phyloP scores from a whole-genome alignment of 1,140 invertebrate species.

The Spodoptera litura region DNA sequence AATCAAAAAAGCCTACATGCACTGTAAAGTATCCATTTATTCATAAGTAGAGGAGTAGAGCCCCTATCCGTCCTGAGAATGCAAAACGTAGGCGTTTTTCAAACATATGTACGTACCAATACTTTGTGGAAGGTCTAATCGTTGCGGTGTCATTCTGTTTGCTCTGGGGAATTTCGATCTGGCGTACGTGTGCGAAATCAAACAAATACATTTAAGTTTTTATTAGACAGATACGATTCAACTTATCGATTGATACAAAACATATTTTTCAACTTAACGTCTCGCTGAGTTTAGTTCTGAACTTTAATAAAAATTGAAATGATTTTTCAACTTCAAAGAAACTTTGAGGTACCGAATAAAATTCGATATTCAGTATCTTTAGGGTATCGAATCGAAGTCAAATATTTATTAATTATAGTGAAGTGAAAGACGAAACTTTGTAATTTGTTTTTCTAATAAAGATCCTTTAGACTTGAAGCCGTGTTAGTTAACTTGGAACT shows the following conservation, averaged over 20 bases:
- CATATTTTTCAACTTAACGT: background rate
- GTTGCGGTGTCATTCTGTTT: slow-evolving; percentile 12
- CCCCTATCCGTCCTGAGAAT: slow-evolving; percentile 19
- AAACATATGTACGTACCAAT: slow-evolving; percentile 29
- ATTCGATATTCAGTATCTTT: background rate
- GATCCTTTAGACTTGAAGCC: background rate
- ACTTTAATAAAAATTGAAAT: background rate
- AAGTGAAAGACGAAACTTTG: slow-evolving; percentile 11
- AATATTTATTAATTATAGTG: slow-evolving; percentile 10
- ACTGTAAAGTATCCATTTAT: slow-evolving; percentile 37
- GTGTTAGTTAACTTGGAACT: no score
- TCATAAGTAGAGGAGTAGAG: slow-evolving; percentile 23
- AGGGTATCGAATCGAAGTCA: background rate
- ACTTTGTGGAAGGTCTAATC: slow-evolving; percentile 21
- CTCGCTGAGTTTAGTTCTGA: background rate
- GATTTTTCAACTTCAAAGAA: background rate
- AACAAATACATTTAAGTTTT: slow-evolving; percentile 20
- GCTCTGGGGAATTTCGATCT: background rate
- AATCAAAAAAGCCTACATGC: slow-evolving; percentile 32
- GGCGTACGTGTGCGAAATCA: background rate
- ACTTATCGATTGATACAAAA: slow-evolving; percentile 2
- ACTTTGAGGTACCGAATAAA: slow-evolving; percentile 13
- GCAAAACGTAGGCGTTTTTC: slow-evolving; percentile 41
- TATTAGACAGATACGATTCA: slow-evolving; percentile 12
- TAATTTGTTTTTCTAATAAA: slow-evolving; percentile 6